phyloP scores from a whole-genome alignment of 2,113 vertebrate species.

The Toxotes jaculatrix region DNA sequence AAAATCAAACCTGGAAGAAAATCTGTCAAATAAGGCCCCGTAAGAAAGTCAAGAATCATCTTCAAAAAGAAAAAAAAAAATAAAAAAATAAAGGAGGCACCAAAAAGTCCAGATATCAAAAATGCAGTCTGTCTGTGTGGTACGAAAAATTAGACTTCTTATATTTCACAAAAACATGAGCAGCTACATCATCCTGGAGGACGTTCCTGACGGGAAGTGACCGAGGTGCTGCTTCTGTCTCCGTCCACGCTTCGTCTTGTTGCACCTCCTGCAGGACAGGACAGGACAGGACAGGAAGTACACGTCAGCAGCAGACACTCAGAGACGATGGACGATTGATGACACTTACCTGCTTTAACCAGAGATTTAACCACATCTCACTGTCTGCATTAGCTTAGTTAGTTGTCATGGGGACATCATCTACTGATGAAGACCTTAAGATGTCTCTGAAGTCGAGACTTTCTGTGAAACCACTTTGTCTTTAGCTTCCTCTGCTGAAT shows the following conservation, averaged over 20 bases:
- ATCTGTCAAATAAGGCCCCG: slow-evolving; percentile 78
- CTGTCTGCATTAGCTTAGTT: no score
- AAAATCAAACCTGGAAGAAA: slow-evolving; percentile 79
- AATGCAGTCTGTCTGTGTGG: slow-evolving; percentile 72
- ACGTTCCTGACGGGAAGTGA: slow-evolving; percentile 95
- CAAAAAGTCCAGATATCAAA: slow-evolving; percentile 72
- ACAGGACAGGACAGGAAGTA: slow-evolving; percentile 59
- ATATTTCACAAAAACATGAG: slow-evolving; percentile 58
- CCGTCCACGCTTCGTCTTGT: slow-evolving; percentile 95
- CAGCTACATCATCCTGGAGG: slow-evolving; percentile 96
- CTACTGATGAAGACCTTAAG: no score
- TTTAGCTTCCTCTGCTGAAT: no score
- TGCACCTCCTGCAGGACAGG: slow-evolving; percentile 91
- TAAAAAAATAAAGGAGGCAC: slow-evolving; percentile 64
- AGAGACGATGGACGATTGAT: no score
- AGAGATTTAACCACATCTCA: no score
- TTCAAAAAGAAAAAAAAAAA: slow-evolving; percentile 35
- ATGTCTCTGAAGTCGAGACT: no score
- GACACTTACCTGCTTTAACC: no score
- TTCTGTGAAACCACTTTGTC: no score
- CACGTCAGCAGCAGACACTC: background rate
- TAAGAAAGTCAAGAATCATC: slow-evolving; percentile 52
- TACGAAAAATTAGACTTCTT: slow-evolving; percentile 69
- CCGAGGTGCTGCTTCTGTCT: slow-evolving; percentile 98
- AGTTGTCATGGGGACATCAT: no score